phyloP scores from a whole-genome alignment of 2,888 invertebrate genomes.

The Melitaea athalia region DNA sequence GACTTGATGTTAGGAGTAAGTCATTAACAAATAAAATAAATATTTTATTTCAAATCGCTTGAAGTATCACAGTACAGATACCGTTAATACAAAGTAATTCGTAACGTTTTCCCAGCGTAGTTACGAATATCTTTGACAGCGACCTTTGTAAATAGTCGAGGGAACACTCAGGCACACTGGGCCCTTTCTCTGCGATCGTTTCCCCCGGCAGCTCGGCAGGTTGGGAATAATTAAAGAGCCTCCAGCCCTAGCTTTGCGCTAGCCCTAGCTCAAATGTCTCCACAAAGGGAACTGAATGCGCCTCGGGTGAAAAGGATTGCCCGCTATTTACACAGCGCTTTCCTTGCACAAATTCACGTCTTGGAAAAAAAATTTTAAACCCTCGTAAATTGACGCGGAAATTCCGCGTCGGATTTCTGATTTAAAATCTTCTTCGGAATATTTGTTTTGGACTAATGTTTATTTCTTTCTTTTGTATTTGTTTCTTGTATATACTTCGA shows the following conservation, averaged over 20 bases:
- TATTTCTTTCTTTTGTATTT: conserved; percentile 5
- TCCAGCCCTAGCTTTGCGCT: conserved; percentile 64
- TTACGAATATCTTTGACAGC: conserved; percentile 34
- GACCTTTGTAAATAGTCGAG: conserved; percentile 35
- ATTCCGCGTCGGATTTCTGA: conserved; percentile 23
- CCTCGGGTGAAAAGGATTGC: conserved; percentile 64
- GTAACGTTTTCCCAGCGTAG: conserved; percentile 5
- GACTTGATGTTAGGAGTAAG: neutral
- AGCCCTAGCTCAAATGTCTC: conserved; percentile 60
- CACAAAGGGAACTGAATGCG: conserved; percentile 63
- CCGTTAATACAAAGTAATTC: neutral
- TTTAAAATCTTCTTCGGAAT: conserved; percentile 27
- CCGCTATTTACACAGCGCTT: conserved; percentile 53
- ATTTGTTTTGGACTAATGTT: conserved; percentile 22
- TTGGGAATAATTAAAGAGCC: conserved; percentile 72
- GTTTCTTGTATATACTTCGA: neutral
- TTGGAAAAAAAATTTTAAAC: conserved; percentile 41
- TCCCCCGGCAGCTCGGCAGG: conserved; percentile 57
- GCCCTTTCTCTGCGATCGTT: conserved; percentile 50
- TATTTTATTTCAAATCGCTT: neutral
- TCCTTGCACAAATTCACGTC: conserved; percentile 45
- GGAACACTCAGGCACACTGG: conserved; percentile 51
- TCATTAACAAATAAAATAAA: neutral
- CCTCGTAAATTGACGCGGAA: conserved; percentile 40
- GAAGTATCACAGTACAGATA: neutral